phyloP scores from a whole-genome alignment of 2,888 invertebrate genomes.

The Andrena hattorfiana region DNA sequence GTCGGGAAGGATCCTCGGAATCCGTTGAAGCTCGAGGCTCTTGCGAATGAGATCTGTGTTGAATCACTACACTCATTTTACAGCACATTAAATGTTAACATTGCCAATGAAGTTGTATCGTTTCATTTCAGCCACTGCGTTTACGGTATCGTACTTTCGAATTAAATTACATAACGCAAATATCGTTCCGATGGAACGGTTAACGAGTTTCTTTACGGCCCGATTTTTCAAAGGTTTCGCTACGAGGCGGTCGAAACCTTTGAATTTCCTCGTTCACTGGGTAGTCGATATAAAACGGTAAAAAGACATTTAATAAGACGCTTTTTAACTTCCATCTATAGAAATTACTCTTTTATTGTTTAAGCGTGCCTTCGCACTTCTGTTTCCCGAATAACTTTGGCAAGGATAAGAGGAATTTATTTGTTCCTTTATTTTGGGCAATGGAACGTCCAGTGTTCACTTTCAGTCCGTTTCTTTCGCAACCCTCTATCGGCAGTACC shows the following conservation, averaged over 20 bases:
- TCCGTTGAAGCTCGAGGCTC: background rate
- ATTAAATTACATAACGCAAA: slow-evolving; percentile 22
- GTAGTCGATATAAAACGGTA: slow-evolving; percentile 42
- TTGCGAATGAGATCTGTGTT: background rate
- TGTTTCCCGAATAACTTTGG: background rate
- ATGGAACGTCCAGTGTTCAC: background rate
- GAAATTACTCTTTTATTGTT: background rate
- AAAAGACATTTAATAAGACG: background rate
- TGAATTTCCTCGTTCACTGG: slow-evolving; percentile 51
- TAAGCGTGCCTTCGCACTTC: background rate
- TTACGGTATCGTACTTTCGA: background rate
- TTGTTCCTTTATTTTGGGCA: background rate
- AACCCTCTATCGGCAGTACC: no score
- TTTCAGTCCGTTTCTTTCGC: no score
- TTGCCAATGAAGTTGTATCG: background rate
- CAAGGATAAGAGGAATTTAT: background rate
- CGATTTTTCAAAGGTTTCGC: slow-evolving; percentile 72
- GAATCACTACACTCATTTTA: background rate
- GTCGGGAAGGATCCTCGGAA: slow-evolving; percentile 20
- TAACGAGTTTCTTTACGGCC: slow-evolving; percentile 54
- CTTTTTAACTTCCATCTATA: background rate
- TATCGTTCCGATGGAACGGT: slow-evolving; percentile 7
- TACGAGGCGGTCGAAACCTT: slow-evolving; percentile 63
- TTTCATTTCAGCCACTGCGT: background rate
- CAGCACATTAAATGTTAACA: background rate